A percentile compares a stretch with the other conserved stretches of the same genome.
phyloP scores from a whole-genome alignment of 2,888 invertebrate species.

The Brachyptera risi region DNA sequence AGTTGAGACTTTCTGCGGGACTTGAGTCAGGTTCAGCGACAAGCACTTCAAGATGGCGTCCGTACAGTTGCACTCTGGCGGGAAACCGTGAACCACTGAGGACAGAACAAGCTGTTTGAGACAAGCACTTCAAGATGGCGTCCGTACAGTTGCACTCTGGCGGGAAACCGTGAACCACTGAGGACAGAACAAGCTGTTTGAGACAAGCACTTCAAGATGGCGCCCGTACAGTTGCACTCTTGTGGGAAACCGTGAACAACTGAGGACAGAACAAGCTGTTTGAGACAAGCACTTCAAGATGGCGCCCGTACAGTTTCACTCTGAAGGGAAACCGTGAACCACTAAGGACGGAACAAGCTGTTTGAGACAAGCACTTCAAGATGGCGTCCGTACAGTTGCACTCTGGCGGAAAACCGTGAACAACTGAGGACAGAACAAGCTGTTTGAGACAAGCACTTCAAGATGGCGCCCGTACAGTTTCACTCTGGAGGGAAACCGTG shows the following conservation, averaged over 20 bases:
- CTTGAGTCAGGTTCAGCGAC: slow-evolving; percentile 34
- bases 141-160: slow-evolving; percentile 36
- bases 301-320: slow-evolving; percentile 37
- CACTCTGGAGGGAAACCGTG: slow-evolving; percentile 33
- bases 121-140: slow-evolving; percentile 35
- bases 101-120: too few relatives aligned
- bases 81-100: slow-evolving; percentile 37
- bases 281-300: too few relatives aligned
- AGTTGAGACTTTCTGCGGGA: slow-evolving; percentile 40
- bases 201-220: slow-evolving; percentile 36
- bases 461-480: slow-evolving; percentile 38
- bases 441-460: too few relatives aligned
- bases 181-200: too few relatives aligned
- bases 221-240: slow-evolving; percentile 36
- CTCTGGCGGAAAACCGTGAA: slow-evolving; percentile 33
- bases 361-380: too few relatives aligned
- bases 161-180: slow-evolving; percentile 37
- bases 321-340: slow-evolving; percentile 33
- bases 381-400: slow-evolving; percentile 38
- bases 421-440: slow-evolving; percentile 38
- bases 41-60: slow-evolving; percentile 39
- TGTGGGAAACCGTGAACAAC: slow-evolving; percentile 36
- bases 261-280: too few relatives aligned
- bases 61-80: slow-evolving; percentile 35
- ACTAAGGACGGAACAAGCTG: too few relatives aligned